These are phyloP conservation scores for Archivesica marissinica DNA, from an alignment of 1,140 invertebrate species.

Conservation along the genomic window DNA sequence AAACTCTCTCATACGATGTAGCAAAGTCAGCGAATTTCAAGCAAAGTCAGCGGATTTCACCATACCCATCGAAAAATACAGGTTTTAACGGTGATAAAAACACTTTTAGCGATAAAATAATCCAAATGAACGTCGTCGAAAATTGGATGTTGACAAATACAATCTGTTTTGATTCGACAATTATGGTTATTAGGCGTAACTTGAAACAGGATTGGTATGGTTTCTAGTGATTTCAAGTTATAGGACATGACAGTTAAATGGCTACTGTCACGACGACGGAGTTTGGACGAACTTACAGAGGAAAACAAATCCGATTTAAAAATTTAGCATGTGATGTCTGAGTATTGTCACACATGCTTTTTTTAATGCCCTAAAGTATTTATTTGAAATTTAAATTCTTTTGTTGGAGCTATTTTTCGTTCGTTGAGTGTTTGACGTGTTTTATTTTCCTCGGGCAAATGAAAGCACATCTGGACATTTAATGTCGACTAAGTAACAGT, in stretches of 20 bases:
- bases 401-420: neutral
- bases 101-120: constrained; percentile 10
- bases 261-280: neutral
- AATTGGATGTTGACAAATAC: constrained; percentile 40
- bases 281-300: neutral
- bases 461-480: too few species aligned
- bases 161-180: constrained; percentile 47
- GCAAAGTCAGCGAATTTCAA: neutral
- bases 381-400: neutral
- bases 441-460: too few species aligned
- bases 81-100: neutral
- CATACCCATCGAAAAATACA: neutral
- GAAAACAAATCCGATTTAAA: too few species aligned
- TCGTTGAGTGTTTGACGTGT: too few species aligned
- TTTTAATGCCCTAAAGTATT: neutral
- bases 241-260: neutral
- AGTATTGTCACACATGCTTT: constrained; percentile 8
- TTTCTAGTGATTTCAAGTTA: neutral
- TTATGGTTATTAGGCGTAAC: constrained; percentile 35
- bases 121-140: neutral
- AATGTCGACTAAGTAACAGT: too few species aligned
- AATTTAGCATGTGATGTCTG: too few species aligned
- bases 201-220: constrained; percentile 9
- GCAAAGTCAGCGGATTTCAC: neutral
- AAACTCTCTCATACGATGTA: neutral